Evolutionary conservation across 2,888 invertebrate species (phyloP).

Genomic region (Leucophenga maculata): DNA sequence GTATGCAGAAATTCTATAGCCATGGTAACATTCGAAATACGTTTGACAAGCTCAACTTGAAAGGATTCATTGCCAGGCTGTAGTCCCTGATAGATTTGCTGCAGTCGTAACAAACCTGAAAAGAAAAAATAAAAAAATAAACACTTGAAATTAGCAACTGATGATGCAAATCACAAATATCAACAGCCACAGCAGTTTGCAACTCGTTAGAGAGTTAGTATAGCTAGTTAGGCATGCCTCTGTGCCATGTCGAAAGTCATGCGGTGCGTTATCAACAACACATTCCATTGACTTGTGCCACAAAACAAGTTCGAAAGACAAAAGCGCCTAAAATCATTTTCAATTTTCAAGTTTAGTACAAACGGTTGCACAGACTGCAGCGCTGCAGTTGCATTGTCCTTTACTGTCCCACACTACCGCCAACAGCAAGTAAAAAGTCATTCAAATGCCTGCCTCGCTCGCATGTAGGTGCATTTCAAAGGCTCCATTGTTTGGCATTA

Average conservation of each 20-base stretch:
- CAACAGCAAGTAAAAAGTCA: constrained; percentile 16
- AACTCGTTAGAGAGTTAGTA: neutral
- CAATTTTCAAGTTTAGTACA: constrained; percentile 46
- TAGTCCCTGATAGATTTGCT: constrained; percentile 93
- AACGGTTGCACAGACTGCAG: constrained; percentile 41
- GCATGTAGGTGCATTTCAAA: no score
- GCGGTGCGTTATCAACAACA: no score
- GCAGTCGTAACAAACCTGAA: constrained; percentile 89
- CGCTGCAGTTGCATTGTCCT: constrained; percentile 44
- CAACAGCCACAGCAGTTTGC: constrained; percentile 9
- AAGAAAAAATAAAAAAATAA: constrained; percentile 28
- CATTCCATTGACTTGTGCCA: neutral
- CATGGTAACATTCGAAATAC: constrained; percentile 89
- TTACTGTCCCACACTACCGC: no score
- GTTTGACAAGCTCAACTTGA: constrained; percentile 88
- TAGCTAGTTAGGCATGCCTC: neutral
- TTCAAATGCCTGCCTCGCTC: neutral
- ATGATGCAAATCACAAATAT: neutral
- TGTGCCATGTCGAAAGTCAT: no score
- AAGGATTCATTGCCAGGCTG: constrained; percentile 88
- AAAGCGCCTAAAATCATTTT: constrained; percentile 47
- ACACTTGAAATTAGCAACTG: constrained; percentile 3
- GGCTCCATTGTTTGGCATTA: neutral
- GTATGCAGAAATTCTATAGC: constrained; percentile 89
- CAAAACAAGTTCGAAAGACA: neutral